A percentile compares a stretch with the other conserved stretches of the same genome.
Evolutionary conservation across 53 echinoderm and acorn worm genomes (phyloP).

Genomic region (Astropecten irregularis): DNA sequence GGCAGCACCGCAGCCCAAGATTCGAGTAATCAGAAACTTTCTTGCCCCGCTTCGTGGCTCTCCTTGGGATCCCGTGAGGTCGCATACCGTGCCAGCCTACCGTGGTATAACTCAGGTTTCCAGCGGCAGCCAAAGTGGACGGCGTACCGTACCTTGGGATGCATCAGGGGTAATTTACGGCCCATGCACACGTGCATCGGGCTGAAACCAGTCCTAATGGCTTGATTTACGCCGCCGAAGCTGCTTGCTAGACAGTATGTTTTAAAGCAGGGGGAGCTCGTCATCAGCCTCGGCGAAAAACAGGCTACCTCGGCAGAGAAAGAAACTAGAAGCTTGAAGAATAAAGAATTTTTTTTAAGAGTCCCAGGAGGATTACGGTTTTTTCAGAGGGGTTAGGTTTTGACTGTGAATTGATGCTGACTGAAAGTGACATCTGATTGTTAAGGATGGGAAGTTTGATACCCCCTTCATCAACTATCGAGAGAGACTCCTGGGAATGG

Average conservation of each 20-base stretch:
- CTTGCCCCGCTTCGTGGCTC: not conserved
- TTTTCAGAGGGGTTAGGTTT: not conserved
- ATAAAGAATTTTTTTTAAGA: not conserved
- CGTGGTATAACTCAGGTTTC: conserved; percentile 20
- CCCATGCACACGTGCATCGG: conserved; percentile 31
- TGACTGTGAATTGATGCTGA: conserved; percentile 20
- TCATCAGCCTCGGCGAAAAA: not conserved
- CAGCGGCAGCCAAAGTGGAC: not conserved
- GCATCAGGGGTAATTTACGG: conserved; percentile 40
- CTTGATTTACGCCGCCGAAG: conserved; percentile 35
- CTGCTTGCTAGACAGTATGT: not conserved
- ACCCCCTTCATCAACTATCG: not conserved
- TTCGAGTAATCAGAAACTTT: conserved; percentile 2
- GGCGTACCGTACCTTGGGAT: not conserved
- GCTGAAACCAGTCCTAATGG: conserved; percentile 45
- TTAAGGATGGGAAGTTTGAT: not conserved
- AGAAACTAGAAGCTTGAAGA: too few relatives aligned
- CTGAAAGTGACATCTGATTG: conserved; percentile 20
- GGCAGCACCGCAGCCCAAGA: not conserved
- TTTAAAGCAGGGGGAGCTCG: not conserved
- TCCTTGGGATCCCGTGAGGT: conserved; percentile 5
- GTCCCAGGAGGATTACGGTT: conserved; percentile 12
- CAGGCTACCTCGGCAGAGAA: too few relatives aligned
- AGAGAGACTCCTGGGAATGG: not conserved
- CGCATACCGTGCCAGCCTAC: conserved; percentile 47